A percentile compares a stretch with the other conserved stretches of the same genome.
Evolutionary conservation across 1,140 invertebrate species (phyloP).

Genomic region (silkworm (Bombyx mori)): ASM3026992v2 NC_085108.1:468501-469000

Average conservation of each 20-base stretch:
- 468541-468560: background rate
- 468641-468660: background rate
- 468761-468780: background rate
- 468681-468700: slow-evolving; percentile 1
- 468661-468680: slow-evolving; percentile 2
- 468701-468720: background rate
- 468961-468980: no score
- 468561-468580: background rate
- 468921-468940: no score
- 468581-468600: background rate
- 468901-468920: no score
- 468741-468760: background rate
- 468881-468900: no score
- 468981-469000: no score
- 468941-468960: no score
- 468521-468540: background rate
- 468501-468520: slow-evolving; percentile 1
- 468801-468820: background rate
- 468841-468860: background rate
- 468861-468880: background rate
- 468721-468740: background rate
- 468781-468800: background rate
- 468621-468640: background rate
- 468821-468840: background rate
- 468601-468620: background rate